Conservation (phyloP, 2,888 invertebrate species). For the Tipula vernalis region DNA sequence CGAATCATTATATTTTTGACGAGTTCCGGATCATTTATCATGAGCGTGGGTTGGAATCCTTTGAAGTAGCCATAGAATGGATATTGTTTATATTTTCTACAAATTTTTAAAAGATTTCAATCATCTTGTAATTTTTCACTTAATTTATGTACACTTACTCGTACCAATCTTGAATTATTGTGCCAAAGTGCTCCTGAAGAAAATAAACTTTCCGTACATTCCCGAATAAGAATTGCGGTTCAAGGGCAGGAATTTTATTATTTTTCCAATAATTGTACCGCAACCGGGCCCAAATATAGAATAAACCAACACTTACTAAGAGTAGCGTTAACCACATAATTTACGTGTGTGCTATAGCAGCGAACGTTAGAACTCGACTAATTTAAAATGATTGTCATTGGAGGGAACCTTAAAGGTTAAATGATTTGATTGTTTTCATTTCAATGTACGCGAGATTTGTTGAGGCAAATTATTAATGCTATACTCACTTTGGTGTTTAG, state of each 20-base stretch:
- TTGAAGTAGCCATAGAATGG: slow-evolving; percentile 11
- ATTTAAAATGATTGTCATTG: background rate
- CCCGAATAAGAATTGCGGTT: background rate
- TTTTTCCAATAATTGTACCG: background rate
- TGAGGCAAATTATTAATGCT: background rate
- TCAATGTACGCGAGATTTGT: background rate
- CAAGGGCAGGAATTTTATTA: background rate
- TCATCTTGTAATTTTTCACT: background rate
- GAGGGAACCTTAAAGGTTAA: background rate
- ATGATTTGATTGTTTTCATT: background rate
- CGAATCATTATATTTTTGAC: slow-evolving; percentile 11
- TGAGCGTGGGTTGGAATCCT: background rate
- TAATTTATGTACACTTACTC: background rate
- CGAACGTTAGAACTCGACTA: background rate
- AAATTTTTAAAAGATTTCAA: background rate
- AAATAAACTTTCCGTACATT: background rate
- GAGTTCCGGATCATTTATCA: slow-evolving; percentile 7
- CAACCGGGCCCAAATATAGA: background rate
- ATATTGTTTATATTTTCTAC: background rate
- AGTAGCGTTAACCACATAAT: background rate
- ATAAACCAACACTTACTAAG: background rate
- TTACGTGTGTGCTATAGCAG: background rate
- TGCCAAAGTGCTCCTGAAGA: background rate
- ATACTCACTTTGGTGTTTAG: background rate
- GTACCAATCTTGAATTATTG: background rate